These are phyloP conservation scores for Tyto alba DNA, from an alignment of 2,113 vertebrate genomes.

Conservation along the genomic window DNA sequence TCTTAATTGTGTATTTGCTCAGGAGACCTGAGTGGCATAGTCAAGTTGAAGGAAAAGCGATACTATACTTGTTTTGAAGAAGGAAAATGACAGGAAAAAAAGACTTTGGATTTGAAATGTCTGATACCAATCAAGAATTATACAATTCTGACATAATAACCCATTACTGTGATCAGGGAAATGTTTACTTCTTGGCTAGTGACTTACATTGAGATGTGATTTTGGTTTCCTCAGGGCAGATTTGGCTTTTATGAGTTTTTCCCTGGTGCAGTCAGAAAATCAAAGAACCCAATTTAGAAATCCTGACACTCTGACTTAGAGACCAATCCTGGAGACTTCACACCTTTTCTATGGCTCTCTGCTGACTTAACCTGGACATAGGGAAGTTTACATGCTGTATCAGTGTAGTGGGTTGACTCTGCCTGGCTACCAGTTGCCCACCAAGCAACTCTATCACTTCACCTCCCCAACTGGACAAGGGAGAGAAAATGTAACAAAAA, in stretches of 20 bases:
- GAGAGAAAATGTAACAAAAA: background rate
- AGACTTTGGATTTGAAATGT: background rate
- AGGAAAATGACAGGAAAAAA: background rate
- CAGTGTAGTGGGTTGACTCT: background rate
- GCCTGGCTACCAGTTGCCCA: background rate
- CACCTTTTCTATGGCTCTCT: background rate
- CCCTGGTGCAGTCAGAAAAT: background rate
- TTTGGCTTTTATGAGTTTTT: background rate
- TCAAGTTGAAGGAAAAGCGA: constrained; percentile 21
- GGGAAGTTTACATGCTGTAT: background rate
- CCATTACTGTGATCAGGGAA: background rate
- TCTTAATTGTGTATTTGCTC: constrained; percentile 1
- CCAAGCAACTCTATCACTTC: background rate
- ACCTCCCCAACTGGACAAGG: background rate
- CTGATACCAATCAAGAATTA: background rate
- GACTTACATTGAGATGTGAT: background rate
- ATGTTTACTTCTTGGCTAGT: background rate
- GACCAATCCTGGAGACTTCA: background rate
- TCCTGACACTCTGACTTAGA: background rate
- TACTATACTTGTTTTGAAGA: background rate
- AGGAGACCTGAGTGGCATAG: constrained; percentile 21
- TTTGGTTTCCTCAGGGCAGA: background rate
- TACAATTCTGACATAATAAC: background rate
- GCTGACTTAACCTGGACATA: background rate
- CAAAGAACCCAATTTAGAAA: background rate